Base-by-base conservation (phyloP, 2,888 invertebrate species). In the Phortica magna region DNA sequence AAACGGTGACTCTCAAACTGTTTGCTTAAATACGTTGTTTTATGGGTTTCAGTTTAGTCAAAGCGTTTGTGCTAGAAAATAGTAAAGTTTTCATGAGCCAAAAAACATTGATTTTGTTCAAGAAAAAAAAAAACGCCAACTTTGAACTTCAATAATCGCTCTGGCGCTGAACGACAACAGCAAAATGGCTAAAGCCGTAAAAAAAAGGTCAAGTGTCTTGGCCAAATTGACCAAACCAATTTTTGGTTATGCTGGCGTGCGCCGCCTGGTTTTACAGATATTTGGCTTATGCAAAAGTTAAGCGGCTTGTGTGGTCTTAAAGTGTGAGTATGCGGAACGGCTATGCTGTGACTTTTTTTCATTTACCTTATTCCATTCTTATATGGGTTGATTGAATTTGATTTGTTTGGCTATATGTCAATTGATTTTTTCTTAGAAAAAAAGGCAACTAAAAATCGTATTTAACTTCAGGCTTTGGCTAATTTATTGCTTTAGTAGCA, bases 221-320 rank as follows among this genome's bases (percentile, higher is more conserved):
- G 76, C 79, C 82, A 88, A 80, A 80, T 79, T 88, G 89, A 61
- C 61, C 22, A 12, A 6, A 61, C 80, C 77, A 77, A 31, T 80
- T 42, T 77, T 81, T 82, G 85, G 65, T 74, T 7, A 61, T 22
- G 19, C 19, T 55, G 55, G n/a, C 17, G 55, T 55, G 14, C 61
- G 77, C 68, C 75, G 75, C 72, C 31, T 31, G 77, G 73, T 70
- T 57, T 78, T 79, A 79, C 85, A 88, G 88, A 90, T 90, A 89
- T 89, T 87, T 83, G 89, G 89, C 89, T 89, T 89, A 90, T 89
- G 88, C 19, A 61, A 82, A 80, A 88, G 87, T 85, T 84, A 90
- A 89, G 88, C 89, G 85, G 87, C 88, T 90, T 89, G 84, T 64
- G 78, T 72, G 43, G 17, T 48, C 57, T 70, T 75, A 80, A 78